Evolutionary conservation across 2,888 invertebrate genomes (phyloP).

Genomic region (Meghimatium bilineatum): DNA sequence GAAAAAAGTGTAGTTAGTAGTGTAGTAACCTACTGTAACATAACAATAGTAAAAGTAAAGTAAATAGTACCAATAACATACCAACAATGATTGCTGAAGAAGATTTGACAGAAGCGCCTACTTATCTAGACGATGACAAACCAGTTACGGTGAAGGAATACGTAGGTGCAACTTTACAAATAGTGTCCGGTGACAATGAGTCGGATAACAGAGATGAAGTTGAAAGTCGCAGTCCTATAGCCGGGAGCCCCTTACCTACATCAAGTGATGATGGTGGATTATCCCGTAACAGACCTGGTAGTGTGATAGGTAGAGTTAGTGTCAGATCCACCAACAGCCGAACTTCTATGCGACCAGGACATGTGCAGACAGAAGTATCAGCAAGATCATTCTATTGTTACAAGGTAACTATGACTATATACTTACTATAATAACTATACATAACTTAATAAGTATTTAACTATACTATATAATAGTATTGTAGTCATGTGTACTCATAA

Average conservation of each 20-base stretch:
- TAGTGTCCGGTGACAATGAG: slow-evolving; percentile 17
- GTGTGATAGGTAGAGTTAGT: slow-evolving; percentile 22
- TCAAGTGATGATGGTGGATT: neutral
- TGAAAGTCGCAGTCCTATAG: neutral
- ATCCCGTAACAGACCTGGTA: slow-evolving; percentile 30
- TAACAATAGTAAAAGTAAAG: no score
- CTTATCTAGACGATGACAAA: slow-evolving; percentile 32
- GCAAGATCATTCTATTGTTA: slow-evolving; percentile 40
- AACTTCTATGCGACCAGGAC: slow-evolving; percentile 28
- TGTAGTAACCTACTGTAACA: no score
- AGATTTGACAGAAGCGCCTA: neutral
- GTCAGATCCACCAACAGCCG: slow-evolving; percentile 20
- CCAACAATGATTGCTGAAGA: neutral
- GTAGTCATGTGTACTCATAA: no score
- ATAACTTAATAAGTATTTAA: no score
- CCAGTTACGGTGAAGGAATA: slow-evolving; percentile 18
- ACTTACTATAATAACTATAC: no score
- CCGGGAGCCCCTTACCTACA: neutral
- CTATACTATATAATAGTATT: no score
- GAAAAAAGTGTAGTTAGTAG: no score
- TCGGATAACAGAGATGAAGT: neutral
- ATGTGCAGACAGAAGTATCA: slow-evolving; percentile 36
- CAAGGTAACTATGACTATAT: slow-evolving; percentile 29
- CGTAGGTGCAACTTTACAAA: slow-evolving; percentile 34
- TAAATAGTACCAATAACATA: no score